Base-by-base conservation (phyloP, 2,797 vertebrate species). In the Heliangelus exortis region DNA sequence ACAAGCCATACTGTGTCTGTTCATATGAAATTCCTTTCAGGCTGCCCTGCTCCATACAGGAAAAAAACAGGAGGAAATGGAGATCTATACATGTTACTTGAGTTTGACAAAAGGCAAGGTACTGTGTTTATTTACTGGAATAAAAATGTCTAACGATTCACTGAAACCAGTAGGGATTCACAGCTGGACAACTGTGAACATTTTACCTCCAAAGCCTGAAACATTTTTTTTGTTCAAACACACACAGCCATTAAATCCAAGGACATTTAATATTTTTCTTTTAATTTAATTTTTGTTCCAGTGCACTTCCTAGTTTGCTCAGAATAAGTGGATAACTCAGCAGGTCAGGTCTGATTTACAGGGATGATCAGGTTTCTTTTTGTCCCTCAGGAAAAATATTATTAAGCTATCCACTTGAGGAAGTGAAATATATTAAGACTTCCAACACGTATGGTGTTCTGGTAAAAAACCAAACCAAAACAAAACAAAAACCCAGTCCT, bases 311-410 rank as follows among this genome's bases (percentile, higher is more conserved):
- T 87, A 33, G 28, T 92, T 87, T 62, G 15, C 9, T 21, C 34
- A 59, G 34, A 69, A 3, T 72, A 80, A 94, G 68, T 48, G 21
- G 57, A 73, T 85, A 91, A 89, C n/a, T 91, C n/a, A 43, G 41
- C 66, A 34, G 65, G 23, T 79, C 77, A 81, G 45, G 28, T 76
- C 25, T 62, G 79, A 84, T 94, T 84, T 88, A 80, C 50, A 57
- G 67, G 41, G 53, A 84, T 87, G 48, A 92, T 88, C 51, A 59
- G 14, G 31, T 90, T 93, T 57, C 45, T n/a, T 95, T 87, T 34
- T 45, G 65, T 61, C 84, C 59, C 72, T 34, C 23, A 80, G 65
- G 78, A 57, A 95, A 93, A 77, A 71, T 50, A 65, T 75, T 68
- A 84, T 76, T 81, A 80, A 79, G 47, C 53, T 67, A 85, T 23